A percentile compares a stretch with the other conserved stretches of the same genome.
Conservation (phyloP, 2,113 vertebrate genomes). For the Callipepla californica region DNA sequence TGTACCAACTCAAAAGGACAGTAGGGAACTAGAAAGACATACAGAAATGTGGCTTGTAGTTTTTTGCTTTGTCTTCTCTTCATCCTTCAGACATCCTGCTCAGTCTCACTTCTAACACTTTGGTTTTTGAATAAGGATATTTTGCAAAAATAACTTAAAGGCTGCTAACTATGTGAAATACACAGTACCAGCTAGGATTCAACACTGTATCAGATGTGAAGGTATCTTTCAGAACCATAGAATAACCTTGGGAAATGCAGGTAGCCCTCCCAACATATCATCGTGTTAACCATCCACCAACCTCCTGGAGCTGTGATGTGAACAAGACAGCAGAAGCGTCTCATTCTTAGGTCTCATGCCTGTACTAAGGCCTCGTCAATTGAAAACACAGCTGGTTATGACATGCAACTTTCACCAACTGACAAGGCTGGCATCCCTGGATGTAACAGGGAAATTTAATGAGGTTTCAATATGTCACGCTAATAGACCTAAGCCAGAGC, state of each 20-base stretch:
- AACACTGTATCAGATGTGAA: not conserved
- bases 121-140: not conserved
- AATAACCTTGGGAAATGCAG: not conserved
- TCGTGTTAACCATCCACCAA: not conserved
- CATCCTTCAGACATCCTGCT: not conserved
- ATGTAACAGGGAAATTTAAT: constrained; percentile 32
- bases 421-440: constrained; percentile 24
- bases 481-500: constrained; percentile 35
- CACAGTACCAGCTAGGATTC: not conserved
- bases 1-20: not conserved
- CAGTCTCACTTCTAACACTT: not conserved
- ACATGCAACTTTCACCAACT: not conserved
- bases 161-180: not conserved
- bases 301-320: not conserved
- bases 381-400: constrained; percentile 31
- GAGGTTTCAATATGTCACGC: constrained; percentile 45
- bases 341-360: not conserved
- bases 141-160: not conserved
- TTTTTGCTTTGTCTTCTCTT: not conserved
- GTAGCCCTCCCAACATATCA: not conserved
- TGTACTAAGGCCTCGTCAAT: not conserved
- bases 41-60: not conserved
- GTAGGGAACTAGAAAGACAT: not conserved
- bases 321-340: not conserved
- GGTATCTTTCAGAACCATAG: not conserved